Conservation (phyloP, 2,113 vertebrate genomes). For the Hypanus sabinus region DNA sequence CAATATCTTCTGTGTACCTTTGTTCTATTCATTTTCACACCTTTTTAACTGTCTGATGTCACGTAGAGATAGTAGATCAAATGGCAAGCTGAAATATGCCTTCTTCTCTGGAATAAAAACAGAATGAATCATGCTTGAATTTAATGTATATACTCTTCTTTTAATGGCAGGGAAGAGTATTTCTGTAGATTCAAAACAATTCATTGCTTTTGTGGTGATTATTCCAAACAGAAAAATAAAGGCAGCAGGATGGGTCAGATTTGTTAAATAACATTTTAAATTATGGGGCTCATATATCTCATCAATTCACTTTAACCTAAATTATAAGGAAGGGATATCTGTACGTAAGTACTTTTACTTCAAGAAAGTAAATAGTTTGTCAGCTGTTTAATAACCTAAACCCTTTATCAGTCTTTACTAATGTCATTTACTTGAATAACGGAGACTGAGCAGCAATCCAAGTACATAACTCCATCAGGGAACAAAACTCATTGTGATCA, state of each 20-base stretch:
- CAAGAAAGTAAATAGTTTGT: background rate
- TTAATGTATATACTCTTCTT: background rate
- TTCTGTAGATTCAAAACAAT: background rate
- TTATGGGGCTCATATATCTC: background rate
- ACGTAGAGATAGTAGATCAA: constrained; percentile 4
- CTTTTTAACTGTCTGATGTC: constrained; percentile 35
- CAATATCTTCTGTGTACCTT: constrained; percentile 37
- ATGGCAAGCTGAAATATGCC: constrained; percentile 1
- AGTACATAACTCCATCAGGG: constrained; percentile 5
- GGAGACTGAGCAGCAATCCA: background rate
- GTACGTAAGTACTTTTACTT: background rate
- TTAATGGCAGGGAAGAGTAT: background rate
- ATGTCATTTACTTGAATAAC: constrained; percentile 21
- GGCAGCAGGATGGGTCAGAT: background rate
- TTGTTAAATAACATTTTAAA: background rate
- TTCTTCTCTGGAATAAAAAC: background rate
- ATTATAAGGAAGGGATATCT: background rate
- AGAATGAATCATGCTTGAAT: background rate
- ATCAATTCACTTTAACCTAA: background rate
- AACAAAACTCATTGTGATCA: constrained; percentile 10
- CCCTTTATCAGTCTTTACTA: constrained; percentile 11
- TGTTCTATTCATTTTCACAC: constrained; percentile 34
- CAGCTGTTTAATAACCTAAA: background rate
- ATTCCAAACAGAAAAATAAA: background rate
- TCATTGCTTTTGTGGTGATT: background rate